Conservation (phyloP, 2,113 vertebrate genomes). For the Thamnophis sirtalis region DNA sequence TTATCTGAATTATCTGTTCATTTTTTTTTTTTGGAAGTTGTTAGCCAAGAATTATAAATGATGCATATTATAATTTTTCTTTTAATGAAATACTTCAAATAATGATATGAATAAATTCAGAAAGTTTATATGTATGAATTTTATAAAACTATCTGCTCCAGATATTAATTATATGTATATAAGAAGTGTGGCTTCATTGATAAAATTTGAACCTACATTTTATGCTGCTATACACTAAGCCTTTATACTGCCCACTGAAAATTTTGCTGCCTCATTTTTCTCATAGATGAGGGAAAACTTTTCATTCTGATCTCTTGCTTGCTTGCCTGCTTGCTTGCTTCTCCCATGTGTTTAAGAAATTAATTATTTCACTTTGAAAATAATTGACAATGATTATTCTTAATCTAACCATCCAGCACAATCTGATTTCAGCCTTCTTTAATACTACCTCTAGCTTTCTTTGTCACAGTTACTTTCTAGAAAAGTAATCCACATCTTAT, state of each 20-base stretch:
- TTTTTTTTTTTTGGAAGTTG: background rate
- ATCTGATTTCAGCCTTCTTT: conserved; percentile 48
- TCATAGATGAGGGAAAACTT: conserved; percentile 32
- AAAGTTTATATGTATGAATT: background rate
- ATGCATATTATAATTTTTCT: background rate
- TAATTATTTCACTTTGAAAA: conserved; percentile 43
- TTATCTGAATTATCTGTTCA: background rate
- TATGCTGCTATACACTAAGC: background rate
- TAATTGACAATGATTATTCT: conserved; percentile 50
- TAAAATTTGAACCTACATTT: conserved; percentile 12
- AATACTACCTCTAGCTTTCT: conserved; percentile 37
- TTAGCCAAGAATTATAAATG: background rate
- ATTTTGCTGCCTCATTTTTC: conserved; percentile 16
- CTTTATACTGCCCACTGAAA: background rate
- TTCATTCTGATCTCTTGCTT: conserved; percentile 34
- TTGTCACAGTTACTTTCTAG: background rate
- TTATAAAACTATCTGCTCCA: background rate
- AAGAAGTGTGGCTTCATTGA: conserved; percentile 3
- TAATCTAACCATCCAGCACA: conserved; percentile 42
- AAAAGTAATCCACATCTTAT: background rate
- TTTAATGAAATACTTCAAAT: background rate
- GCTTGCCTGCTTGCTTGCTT: conserved; percentile 30
- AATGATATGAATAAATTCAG: background rate
- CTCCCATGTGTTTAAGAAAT: conserved; percentile 31
- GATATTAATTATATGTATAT: too few relatives aligned